A percentile compares a stretch with the other conserved stretches of the same genome.
These are phyloP conservation scores for Coilia nasus DNA, from an alignment of 2,797 vertebrate species.

Conservation along the genomic window DNA sequence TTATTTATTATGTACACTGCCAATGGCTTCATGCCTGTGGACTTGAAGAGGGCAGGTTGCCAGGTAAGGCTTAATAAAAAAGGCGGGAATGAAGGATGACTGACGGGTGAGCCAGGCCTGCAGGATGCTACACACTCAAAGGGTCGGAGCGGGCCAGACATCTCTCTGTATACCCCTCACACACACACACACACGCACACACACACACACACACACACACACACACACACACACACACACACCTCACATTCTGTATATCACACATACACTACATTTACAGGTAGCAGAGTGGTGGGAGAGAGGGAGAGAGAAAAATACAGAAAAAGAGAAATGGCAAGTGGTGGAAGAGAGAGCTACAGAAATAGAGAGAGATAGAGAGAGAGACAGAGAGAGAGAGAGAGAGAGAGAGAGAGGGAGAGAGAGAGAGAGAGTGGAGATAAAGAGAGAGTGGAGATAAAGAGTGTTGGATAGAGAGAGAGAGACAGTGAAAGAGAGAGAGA, in stretches of 20 bases:
- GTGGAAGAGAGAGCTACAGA: background rate
- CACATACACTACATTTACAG: slow-evolving; percentile 41
- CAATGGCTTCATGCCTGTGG: no score
- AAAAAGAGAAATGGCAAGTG: background rate
- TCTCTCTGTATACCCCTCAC: background rate
- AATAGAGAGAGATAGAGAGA: no score
- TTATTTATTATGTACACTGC: no score
- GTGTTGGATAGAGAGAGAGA: background rate
- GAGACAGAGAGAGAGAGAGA: background rate
- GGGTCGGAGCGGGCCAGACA: background rate
- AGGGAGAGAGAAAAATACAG: background rate
- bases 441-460: background rate
- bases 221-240: background rate
- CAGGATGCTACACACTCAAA: background rate
- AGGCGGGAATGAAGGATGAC: no score
- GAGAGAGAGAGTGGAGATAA: background rate
- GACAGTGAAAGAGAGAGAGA: background rate
- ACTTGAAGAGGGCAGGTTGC: no score
- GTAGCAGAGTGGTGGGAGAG: slow-evolving; percentile 32
- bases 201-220: no score
- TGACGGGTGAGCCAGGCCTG: background rate
- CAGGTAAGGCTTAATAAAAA: no score
- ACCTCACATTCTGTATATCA: slow-evolving; percentile 29
- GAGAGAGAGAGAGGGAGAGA: background rate
- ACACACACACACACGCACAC: background rate